A percentile compares a stretch with the other conserved stretches of the same genome.
Evolutionary conservation across 2,113 vertebrate genomes (phyloP).

Genomic region (Columba livia): DNA sequence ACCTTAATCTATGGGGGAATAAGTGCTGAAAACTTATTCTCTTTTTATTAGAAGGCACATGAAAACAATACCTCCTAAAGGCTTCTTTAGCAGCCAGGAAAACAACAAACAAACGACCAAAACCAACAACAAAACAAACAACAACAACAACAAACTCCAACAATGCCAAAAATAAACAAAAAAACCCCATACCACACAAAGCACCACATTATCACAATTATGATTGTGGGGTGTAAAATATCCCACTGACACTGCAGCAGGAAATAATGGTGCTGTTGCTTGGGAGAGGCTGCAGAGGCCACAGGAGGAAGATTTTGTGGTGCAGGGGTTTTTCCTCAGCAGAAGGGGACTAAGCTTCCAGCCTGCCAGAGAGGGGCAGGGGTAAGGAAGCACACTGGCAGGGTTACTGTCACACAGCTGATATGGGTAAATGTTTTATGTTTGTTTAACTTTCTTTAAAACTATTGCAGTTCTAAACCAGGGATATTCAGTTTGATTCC

Average conservation of each 20-base stretch:
- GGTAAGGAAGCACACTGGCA: background rate
- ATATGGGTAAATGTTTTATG: background rate
- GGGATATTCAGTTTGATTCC: background rate
- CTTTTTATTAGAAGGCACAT: background rate
- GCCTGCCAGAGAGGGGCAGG: background rate
- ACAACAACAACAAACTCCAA: no score
- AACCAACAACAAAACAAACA: background rate
- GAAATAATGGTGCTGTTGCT: background rate
- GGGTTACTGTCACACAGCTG: background rate
- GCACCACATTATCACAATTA: background rate
- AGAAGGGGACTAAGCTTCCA: background rate
- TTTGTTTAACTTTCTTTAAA: background rate
- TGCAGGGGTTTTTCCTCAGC: background rate
- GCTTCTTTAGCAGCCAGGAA: background rate
- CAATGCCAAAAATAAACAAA: background rate
- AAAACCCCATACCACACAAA: background rate
- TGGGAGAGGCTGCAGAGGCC: background rate
- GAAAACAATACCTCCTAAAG: background rate
- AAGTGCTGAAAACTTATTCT: background rate
- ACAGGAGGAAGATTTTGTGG: background rate
- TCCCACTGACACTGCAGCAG: background rate
- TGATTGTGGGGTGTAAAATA: background rate
- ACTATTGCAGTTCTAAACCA: background rate
- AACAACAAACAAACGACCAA: no score
- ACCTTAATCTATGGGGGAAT: background rate